Conservation (phyloP, 92 coral and sea anemone species). For the Zoanthus gigantus region DNA sequence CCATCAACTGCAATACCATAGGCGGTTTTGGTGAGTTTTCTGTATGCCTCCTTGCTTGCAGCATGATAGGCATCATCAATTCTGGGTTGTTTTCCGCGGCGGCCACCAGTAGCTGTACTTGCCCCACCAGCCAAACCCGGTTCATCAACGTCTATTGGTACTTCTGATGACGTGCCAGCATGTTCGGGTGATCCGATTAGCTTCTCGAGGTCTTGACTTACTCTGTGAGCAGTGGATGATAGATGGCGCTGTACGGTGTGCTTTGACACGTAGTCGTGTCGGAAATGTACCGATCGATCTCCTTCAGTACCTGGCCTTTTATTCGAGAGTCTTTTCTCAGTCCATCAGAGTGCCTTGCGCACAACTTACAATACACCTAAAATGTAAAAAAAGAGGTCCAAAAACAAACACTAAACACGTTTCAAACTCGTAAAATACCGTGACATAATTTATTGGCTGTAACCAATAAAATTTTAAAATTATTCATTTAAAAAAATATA, state of each 20-base stretch:
- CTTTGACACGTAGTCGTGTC: slow-evolving; percentile 32
- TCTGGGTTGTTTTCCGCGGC: slow-evolving; percentile 26
- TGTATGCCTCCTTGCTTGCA: slow-evolving; percentile 50
- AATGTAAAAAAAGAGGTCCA: slow-evolving; percentile 1
- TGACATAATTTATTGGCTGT: slow-evolving; percentile 11
- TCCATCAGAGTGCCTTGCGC: slow-evolving; percentile 35
- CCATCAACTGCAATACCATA: slow-evolving; percentile 49
- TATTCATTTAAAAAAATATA: neutral
- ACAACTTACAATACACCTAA: slow-evolving; percentile 42
- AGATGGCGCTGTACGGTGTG: slow-evolving; percentile 40
- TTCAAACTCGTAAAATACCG: slow-evolving; percentile 32
- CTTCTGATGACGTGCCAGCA: slow-evolving; percentile 27
- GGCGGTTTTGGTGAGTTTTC: slow-evolving; percentile 54
- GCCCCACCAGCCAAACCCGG: slow-evolving; percentile 25
- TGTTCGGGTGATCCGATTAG: slow-evolving; percentile 35
- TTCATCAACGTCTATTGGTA: slow-evolving; percentile 34
- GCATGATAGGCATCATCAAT: slow-evolving; percentile 39
- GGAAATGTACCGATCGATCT: slow-evolving; percentile 26
- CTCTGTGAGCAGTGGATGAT: slow-evolving; percentile 38
- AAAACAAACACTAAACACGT: slow-evolving; percentile 18
- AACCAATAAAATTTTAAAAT: slow-evolving; percentile 16
- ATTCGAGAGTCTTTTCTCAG: slow-evolving; percentile 26
- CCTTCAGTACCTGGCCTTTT: slow-evolving; percentile 43
- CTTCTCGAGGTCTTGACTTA: slow-evolving; percentile 44
- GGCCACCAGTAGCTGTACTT: slow-evolving; percentile 35